Conservation (phyloP, 64 coral and sea anemone species). For the Trachythela sp. region DNA sequence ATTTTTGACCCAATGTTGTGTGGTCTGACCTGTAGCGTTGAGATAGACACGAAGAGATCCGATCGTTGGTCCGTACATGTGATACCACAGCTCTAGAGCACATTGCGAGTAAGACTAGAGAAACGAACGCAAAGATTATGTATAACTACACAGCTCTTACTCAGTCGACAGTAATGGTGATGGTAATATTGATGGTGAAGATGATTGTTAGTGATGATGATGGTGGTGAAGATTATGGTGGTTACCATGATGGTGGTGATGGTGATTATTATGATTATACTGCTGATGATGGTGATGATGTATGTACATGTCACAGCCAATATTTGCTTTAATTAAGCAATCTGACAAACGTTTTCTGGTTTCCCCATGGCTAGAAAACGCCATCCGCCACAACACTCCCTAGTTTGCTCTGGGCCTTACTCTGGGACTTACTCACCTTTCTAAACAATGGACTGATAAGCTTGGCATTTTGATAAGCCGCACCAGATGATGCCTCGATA, state of each 20-base stretch:
- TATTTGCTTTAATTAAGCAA: no score
- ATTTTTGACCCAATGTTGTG: not conserved
- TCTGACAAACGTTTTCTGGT: no score
- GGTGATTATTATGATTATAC: no score
- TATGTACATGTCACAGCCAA: no score
- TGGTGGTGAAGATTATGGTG: no score
- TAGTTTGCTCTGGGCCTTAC: no score
- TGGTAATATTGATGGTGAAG: not conserved
- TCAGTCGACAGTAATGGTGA: not conserved
- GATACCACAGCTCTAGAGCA: not conserved
- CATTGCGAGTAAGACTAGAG: not conserved
- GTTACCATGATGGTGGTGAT: no score
- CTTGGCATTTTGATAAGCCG: not conserved
- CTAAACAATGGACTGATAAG: constrained; percentile 9
- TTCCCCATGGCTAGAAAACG: no score
- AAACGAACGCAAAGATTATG: not conserved
- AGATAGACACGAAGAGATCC: not conserved
- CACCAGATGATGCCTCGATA: not conserved
- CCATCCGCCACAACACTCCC: no score
- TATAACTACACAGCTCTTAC: no score
- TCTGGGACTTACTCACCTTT: not conserved
- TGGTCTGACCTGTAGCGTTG: not conserved
- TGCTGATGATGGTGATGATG: no score
- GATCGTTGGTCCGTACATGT: constrained; percentile 6
- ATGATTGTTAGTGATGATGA: no score